phyloP scores from a whole-genome alignment of 1,140 invertebrate genomes.

The Aphis craccivora region DNA sequence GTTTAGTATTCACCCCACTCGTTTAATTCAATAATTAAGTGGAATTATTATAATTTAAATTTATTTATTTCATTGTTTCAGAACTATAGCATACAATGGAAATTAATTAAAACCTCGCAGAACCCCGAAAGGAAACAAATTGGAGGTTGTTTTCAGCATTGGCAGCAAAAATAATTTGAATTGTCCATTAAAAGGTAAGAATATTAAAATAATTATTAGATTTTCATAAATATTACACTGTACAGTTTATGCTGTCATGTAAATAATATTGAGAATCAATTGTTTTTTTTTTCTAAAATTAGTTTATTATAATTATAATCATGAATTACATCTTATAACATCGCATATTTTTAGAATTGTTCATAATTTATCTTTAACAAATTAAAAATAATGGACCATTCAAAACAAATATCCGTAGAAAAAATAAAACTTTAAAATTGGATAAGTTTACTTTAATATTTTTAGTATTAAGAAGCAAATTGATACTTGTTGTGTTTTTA shows the following conservation, averaged over 20 bases:
- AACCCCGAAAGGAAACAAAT: neutral
- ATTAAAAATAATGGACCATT: neutral
- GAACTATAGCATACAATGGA: neutral
- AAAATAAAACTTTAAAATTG: neutral
- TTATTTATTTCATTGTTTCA: slow-evolving; percentile 16
- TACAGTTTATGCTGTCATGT: neutral
- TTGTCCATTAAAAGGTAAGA: slow-evolving; percentile 36
- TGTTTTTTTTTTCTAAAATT: neutral
- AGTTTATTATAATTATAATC: neutral
- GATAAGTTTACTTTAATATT: neutral
- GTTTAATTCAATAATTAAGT: neutral
- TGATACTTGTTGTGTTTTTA: neutral
- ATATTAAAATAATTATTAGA: neutral
- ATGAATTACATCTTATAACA: neutral
- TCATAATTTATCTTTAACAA: neutral
- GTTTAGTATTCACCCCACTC: neutral
- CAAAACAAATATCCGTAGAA: neutral
- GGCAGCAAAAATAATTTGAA: neutral
- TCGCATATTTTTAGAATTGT: neutral
- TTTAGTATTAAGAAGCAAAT: neutral
- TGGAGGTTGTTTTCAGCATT: neutral
- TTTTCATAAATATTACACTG: neutral
- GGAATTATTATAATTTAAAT: neutral
- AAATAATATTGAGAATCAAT: neutral
- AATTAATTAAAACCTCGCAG: neutral